Evolutionary conservation across 1,140 invertebrate species (phyloP), one percentile per base, ranked within the genome.

Genomic region (Ceratitis capitata): DNA sequence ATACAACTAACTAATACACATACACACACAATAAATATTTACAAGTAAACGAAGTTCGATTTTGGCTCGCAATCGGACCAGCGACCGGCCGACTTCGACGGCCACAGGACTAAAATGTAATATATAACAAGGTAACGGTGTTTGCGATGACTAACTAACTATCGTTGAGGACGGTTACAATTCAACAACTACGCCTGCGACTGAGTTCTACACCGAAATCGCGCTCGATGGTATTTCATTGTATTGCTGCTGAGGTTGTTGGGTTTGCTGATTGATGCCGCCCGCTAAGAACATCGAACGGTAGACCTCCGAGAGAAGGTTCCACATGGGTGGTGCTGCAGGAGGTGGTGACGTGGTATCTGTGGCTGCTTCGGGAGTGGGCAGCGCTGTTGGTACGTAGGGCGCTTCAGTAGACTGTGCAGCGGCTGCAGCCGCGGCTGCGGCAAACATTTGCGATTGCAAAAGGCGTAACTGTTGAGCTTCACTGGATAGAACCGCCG

Each of bases 401-500:
- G 58, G 5, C 82, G 82, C 35, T 56, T 69, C 83, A 84, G 42
- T 64, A 61, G 84, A 16, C 74, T 85, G 85, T 23, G 87, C 88
- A 10, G 89, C 89, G 9, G 89, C 89, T 1, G 90, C 90, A 0
- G 89, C 90, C 1, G 86, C 85, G 12, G 90, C 90, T 26, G 90
- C 90, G 7, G 90, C 90, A 51, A 91, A 90, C 90, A 91, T 91
- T 82, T 91, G 90, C n/a, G 89, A 90, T 61, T 90, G 90, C 84
- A 91, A 83, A 51, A 91, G 51, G 9, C 88, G 87, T 10, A 91
- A 86, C 42, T 89, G 88, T 12, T 89, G 88, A 83, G 90, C 88
- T 69, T 90, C 88, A 2, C 87, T 16, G 0, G 78, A 47, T 1
- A 84, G 39, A 4, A 61, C n/a, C 16, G 86, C 42, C 69, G 82